Conservation (phyloP, 2,113 vertebrate species). For the Aptenodytes forsteri region DNA sequence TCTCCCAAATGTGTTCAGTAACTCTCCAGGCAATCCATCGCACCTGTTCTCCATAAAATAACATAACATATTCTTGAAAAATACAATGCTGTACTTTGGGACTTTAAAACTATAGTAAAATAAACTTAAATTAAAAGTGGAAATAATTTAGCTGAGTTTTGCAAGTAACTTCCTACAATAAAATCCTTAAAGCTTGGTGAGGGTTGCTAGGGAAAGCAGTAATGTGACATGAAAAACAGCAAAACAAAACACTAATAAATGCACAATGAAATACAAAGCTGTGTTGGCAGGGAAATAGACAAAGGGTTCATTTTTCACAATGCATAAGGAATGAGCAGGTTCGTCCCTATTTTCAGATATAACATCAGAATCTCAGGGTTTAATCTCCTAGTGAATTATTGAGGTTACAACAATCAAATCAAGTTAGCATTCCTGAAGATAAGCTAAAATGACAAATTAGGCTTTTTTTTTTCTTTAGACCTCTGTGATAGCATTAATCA, state of each 20-base stretch:
- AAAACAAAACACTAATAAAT: conserved; percentile 5
- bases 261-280: not conserved
- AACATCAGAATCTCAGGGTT: not conserved
- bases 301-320: conserved; percentile 7
- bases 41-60: not conserved
- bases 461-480: not conserved
- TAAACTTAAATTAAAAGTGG: not conserved
- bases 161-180: not conserved
- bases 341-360: not conserved
- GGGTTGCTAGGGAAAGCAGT: not conserved
- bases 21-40: not conserved
- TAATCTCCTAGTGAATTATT: conserved; percentile 26
- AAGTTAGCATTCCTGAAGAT: conserved; percentile 22
- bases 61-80: not conserved
- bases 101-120: not conserved
- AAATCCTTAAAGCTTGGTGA: not conserved
- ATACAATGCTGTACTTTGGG: not conserved
- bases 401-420: conserved; percentile 14
- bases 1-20: not conserved
- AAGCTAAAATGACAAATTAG: conserved; percentile 49
- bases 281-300: not conserved
- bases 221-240: not conserved
- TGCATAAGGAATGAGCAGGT: not conserved
- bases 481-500: conserved; percentile 25
- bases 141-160: not conserved